These are phyloP conservation scores for Eristalis tenax DNA, from an alignment of 2,888 invertebrate genomes.

Conservation along the genomic window DNA sequence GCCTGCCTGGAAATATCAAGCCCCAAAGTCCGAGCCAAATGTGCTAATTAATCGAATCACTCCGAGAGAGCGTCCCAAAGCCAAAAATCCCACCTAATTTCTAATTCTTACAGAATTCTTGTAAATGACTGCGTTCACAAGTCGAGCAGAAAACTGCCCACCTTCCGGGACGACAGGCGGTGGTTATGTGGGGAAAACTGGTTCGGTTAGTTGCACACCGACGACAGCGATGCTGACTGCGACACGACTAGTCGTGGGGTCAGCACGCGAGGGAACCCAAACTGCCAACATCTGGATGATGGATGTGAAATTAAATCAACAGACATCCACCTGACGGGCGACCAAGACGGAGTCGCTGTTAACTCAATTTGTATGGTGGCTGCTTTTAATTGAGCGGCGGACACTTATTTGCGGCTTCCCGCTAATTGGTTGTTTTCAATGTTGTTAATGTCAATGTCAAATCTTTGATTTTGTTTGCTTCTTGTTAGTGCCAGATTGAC, in stretches of 20 bases:
- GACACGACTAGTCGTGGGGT: background rate
- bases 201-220: background rate
- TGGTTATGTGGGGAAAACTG: background rate
- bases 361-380: background rate
- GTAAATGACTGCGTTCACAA: background rate
- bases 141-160: background rate
- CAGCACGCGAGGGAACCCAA: background rate
- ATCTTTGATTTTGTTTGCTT: background rate
- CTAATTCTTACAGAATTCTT: background rate
- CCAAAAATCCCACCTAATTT: background rate
- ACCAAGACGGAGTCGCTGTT: background rate
- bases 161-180: background rate
- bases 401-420: background rate
- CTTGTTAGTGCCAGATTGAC: background rate
- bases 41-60: slow-evolving; percentile 3
- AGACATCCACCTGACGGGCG: background rate
- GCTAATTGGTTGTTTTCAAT: background rate
- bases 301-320: slow-evolving; percentile 9
- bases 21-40: background rate
- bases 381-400: background rate
- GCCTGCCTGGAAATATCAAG: background rate
- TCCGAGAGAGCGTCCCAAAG: background rate
- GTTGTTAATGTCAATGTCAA: background rate
- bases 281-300: slow-evolving; percentile 1
- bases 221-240: background rate